A percentile compares a stretch with the other conserved stretches of the same genome.
These are phyloP conservation scores for Eupithecia centaureata DNA, from an alignment of 2,888 invertebrate genomes.

Conservation along the genomic window DNA sequence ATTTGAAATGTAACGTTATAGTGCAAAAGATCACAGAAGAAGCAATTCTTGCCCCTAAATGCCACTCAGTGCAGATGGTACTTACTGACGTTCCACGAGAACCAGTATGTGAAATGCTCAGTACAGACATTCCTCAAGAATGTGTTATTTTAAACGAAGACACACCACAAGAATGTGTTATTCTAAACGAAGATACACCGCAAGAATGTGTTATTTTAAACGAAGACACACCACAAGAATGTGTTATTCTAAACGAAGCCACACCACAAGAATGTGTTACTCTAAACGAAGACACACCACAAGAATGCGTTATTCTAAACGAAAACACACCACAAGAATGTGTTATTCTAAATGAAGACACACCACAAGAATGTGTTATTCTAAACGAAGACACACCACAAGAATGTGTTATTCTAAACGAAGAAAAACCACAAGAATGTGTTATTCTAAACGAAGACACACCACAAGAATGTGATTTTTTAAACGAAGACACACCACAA, in stretches of 20 bases:
- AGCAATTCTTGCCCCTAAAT: not conserved
- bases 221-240: not conserved
- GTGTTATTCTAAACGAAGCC: not conserved
- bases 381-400: not conserved
- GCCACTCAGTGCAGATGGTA: too few relatives aligned
- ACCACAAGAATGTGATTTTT: not conserved
- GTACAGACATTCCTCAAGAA: constrained; percentile 5
- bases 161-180: not conserved
- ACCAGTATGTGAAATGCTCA: not conserved
- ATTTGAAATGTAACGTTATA: constrained; percentile 59
- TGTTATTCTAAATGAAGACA: not conserved
- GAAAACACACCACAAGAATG: not conserved
- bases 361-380: not conserved
- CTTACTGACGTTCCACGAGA: not conserved
- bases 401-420: not conserved
- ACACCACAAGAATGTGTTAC: not conserved
- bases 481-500: not conserved
- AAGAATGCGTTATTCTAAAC: not conserved
- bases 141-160: not conserved
- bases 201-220: not conserved
- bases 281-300: not conserved
- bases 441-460: not conserved
- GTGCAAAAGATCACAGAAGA: constrained; percentile 47
- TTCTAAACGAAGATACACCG: not conserved
- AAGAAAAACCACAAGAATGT: not conserved